These are phyloP conservation scores for Cerceris ruficornis DNA, from an alignment of 2,888 invertebrate species.

Conservation along the genomic window DNA sequence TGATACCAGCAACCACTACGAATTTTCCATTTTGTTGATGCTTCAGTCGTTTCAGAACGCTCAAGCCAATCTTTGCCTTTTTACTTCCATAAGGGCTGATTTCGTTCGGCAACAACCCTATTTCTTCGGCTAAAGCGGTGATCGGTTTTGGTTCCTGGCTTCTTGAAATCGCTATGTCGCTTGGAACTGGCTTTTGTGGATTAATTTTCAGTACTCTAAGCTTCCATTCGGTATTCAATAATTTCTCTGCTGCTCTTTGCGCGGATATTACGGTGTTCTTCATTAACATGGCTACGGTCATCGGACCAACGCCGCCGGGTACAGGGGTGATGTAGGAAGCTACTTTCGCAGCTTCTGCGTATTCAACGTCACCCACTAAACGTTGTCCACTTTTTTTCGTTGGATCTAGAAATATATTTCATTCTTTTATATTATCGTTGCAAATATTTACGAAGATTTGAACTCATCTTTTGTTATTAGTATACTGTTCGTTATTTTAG, in stretches of 20 bases:
- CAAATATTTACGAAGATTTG: background rate
- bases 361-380: slow-evolving; percentile 97
- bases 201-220: slow-evolving; percentile 87
- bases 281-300: slow-evolving; percentile 99
- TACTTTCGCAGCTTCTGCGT: slow-evolving; percentile 88
- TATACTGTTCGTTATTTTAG: no score
- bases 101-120: slow-evolving; percentile 91
- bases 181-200: slow-evolving; percentile 90
- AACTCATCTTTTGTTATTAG: background rate
- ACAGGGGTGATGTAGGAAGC: slow-evolving; percentile 97
- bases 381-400: slow-evolving; percentile 90
- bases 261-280: slow-evolving; percentile 96
- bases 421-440: background rate
- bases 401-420: slow-evolving; percentile 84
- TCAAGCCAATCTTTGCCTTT: slow-evolving; percentile 96
- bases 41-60: slow-evolving; percentile 89
- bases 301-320: slow-evolving; percentile 98
- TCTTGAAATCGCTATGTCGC: slow-evolving; percentile 95
- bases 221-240: slow-evolving; percentile 87
- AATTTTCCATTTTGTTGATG: slow-evolving; percentile 91
- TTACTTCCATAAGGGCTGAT: slow-evolving; percentile 95
- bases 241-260: slow-evolving; percentile 84
- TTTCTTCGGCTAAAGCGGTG: slow-evolving; percentile 89
- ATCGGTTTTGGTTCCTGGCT: slow-evolving; percentile 94
- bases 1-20: slow-evolving; percentile 97